Evolutionary conservation across 2,113 vertebrate genomes (phyloP).

Genomic region (Podiceps cristatus): DNA sequence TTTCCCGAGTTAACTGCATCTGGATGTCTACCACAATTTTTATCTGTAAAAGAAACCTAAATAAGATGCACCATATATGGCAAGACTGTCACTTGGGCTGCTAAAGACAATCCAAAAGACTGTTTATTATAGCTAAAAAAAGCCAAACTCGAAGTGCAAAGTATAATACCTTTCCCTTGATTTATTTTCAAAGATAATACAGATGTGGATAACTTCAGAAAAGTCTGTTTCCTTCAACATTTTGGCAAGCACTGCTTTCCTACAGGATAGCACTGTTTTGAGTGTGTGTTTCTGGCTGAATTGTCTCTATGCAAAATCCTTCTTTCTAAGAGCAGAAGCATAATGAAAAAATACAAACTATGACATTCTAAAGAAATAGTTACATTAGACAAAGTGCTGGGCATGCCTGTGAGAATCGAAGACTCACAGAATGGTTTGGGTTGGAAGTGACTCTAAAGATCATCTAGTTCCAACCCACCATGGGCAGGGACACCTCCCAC

Average conservation of each 20-base stretch:
- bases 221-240: background rate
- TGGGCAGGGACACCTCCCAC: too few relatives aligned
- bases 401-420: background rate
- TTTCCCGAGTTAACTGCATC: background rate
- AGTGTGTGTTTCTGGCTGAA: background rate
- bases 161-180: background rate
- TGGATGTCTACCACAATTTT: background rate
- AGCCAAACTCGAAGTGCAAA: background rate
- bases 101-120: background rate
- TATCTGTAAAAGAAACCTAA: background rate
- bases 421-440: too few relatives aligned
- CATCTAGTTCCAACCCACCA: too few relatives aligned
- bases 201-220: background rate
- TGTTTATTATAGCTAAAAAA: conserved; percentile 5
- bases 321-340: background rate
- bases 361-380: background rate
- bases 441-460: too few relatives aligned
- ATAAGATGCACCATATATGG: background rate
- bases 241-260: background rate
- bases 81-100: background rate
- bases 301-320: background rate
- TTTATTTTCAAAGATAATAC: background rate
- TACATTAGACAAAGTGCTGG: background rate
- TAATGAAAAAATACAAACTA: background rate
- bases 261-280: background rate